Conservation (phyloP, 2,797 vertebrate genomes). For the Perdix hodgsoniae region DNA sequence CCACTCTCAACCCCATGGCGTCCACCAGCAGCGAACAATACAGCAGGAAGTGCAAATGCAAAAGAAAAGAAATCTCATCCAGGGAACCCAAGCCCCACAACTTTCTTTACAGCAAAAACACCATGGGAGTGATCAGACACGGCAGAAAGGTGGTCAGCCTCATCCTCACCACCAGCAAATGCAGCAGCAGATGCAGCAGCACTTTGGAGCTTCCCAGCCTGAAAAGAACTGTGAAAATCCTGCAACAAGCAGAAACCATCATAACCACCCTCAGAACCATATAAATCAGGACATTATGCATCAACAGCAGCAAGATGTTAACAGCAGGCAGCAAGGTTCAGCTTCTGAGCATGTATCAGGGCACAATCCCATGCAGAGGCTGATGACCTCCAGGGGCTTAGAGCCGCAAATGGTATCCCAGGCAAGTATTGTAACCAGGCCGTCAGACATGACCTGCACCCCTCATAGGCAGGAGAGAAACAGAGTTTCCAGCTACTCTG, state of each 20-base stretch:
- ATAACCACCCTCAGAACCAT: slow-evolving; percentile 85
- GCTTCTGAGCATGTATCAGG: slow-evolving; percentile 85
- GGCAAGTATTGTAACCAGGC: slow-evolving; percentile 87
- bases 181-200: slow-evolving; percentile 93
- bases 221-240: slow-evolving; percentile 95
- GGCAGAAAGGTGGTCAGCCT: slow-evolving; percentile 86
- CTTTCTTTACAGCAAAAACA: slow-evolving; percentile 93
- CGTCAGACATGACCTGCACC: slow-evolving; percentile 90
- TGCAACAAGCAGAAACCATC: slow-evolving; percentile 86
- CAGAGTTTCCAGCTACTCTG: slow-evolving; percentile 97
- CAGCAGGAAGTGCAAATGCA: slow-evolving; percentile 93
- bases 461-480: slow-evolving; percentile 95
- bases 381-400: slow-evolving; percentile 91
- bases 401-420: slow-evolving; percentile 96
- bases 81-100: slow-evolving; percentile 87
- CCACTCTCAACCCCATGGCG: slow-evolving; percentile 86
- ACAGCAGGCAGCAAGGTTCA: slow-evolving; percentile 78
- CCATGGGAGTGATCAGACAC: slow-evolving; percentile 82
- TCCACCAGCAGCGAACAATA: slow-evolving; percentile 91
- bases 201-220: slow-evolving; percentile 89
- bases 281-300: slow-evolving; percentile 85
- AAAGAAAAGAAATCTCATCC: slow-evolving; percentile 91
- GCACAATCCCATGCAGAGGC: slow-evolving; percentile 92
- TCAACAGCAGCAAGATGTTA: slow-evolving; percentile 85
- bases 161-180: slow-evolving; percentile 93